Percentiles rank a stretch among this genome's conserved stretches.
Conservation (phyloP, 2,113 vertebrate species). For the Nanger granti region DNA sequence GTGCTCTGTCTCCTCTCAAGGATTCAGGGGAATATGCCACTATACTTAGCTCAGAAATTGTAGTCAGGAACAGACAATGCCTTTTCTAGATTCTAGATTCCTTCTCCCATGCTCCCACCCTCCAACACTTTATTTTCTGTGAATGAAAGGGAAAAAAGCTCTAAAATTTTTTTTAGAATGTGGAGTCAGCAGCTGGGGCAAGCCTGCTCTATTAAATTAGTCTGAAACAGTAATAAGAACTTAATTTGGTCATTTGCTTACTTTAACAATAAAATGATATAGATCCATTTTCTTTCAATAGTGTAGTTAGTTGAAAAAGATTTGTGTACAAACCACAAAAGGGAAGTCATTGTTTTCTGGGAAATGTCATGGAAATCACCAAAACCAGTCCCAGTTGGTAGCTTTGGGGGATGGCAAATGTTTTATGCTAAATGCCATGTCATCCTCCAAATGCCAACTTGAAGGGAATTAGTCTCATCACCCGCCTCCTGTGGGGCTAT, state of each 20-base stretch:
- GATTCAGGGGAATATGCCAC: not conserved
- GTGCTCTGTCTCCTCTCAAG: not conserved
- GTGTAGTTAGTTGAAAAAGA: not conserved
- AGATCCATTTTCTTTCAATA: not conserved
- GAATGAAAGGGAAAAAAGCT: not conserved
- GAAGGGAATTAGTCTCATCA: not conserved
- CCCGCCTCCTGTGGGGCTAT: not conserved
- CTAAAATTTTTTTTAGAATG: not conserved
- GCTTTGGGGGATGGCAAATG: not conserved
- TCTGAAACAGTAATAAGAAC: not conserved
- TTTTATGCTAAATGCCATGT: not conserved
- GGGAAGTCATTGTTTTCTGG: not conserved
- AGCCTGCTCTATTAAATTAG: not conserved
- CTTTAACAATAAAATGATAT: not conserved
- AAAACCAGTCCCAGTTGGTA: not conserved
- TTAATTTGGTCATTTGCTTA: not conserved
- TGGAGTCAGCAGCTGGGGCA: not conserved
- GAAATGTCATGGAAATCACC: not conserved
- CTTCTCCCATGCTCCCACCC: not conserved
- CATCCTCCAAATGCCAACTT: not conserved
- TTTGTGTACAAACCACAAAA: conserved; percentile 24
- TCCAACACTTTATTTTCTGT: not conserved
- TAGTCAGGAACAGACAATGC: not conserved
- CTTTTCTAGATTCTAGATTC: not conserved
- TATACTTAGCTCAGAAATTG: not conserved